A percentile compares a stretch with the other conserved stretches of the same genome.
These are phyloP conservation scores for Lepidonotus clava DNA, from an alignment of 2,888 invertebrate genomes.

Conservation along the genomic window DNA sequence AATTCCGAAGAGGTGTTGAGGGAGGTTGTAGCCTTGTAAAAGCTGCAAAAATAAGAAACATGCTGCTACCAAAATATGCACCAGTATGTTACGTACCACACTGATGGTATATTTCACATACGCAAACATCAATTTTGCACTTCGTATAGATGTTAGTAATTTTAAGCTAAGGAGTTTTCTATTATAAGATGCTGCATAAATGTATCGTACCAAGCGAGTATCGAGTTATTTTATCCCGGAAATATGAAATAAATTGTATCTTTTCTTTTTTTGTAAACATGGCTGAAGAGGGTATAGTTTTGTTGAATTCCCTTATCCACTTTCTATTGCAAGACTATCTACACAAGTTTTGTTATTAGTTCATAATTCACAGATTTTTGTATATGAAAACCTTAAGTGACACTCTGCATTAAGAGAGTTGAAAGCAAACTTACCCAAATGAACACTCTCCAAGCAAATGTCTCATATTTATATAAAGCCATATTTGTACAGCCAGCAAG, in stretches of 20 bases:
- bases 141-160: background rate
- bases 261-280: background rate
- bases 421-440: no score
- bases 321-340: background rate
- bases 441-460: no score
- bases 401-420: no score
- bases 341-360: background rate
- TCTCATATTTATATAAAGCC: no score
- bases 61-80: constrained; percentile 14
- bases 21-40: background rate
- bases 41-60: background rate
- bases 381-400: no score
- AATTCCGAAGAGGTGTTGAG: background rate
- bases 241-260: background rate
- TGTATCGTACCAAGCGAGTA: background rate
- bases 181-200: background rate
- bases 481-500: no score
- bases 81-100: background rate
- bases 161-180: background rate
- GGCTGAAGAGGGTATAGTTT: background rate
- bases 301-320: background rate
- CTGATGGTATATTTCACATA: background rate
- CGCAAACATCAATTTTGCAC: background rate
- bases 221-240: background rate
- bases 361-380: background rate